These are phyloP conservation scores for Drosophila takahashii DNA, from an alignment of 1,140 invertebrate species.

Conservation along the genomic window DNA sequence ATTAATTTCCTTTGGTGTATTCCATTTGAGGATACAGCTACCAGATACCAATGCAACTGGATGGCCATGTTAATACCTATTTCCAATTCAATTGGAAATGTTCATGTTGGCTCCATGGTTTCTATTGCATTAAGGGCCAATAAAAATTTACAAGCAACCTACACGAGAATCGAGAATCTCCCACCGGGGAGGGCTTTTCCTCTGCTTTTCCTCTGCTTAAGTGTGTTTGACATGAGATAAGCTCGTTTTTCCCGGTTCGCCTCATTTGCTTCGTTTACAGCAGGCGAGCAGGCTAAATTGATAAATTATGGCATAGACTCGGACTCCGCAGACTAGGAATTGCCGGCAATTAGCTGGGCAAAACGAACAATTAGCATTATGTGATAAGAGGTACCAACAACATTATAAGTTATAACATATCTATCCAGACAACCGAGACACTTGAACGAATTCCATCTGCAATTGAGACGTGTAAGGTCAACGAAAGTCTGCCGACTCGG, in stretches of 20 bases:
- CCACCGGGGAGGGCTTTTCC: conserved; percentile 21
- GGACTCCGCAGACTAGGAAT: conserved; percentile 28
- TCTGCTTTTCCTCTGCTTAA: conserved; percentile 44
- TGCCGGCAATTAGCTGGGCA: conserved; percentile 65
- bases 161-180: conserved; percentile 2
- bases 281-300: conserved; percentile 56
- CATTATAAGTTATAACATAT: conserved; percentile 45
- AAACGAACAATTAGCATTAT: conserved; percentile 63
- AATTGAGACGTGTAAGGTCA: conserved; percentile 65
- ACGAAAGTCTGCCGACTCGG: conserved; percentile 25
- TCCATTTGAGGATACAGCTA: not conserved
- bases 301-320: conserved; percentile 66
- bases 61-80: conserved; percentile 63
- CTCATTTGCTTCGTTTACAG: conserved; percentile 57
- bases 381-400: conserved; percentile 53
- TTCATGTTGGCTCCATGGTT: conserved; percentile 28
- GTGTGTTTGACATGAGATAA: conserved; percentile 77
- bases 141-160: conserved; percentile 66
- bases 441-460: conserved; percentile 22
- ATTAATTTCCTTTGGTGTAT: not conserved
- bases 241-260: conserved; percentile 60
- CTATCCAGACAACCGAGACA: conserved; percentile 37
- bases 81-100: conserved; percentile 72
- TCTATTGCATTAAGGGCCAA: conserved; percentile 69
- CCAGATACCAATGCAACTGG: conserved; percentile 30